phyloP scores from a whole-genome alignment of 2,113 vertebrate species.

The Varanus komodoensis region DNA sequence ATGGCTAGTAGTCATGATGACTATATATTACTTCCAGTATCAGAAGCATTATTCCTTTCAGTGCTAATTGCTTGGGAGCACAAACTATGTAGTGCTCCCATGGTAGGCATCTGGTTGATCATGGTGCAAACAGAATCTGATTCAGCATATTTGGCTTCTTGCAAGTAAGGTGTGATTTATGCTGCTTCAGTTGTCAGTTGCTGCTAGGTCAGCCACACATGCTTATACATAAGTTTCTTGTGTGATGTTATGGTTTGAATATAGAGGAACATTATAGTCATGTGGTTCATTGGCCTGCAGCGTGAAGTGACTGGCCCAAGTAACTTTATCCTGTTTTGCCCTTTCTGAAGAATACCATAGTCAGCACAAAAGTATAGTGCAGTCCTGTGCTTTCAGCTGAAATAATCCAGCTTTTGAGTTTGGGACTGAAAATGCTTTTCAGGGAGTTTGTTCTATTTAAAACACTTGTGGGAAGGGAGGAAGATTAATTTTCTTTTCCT shows the following conservation, averaged over 20 bases:
- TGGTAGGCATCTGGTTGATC: too few relatives aligned
- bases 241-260: neutral
- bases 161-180: neutral
- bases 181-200: too few relatives aligned
- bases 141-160: too few relatives aligned
- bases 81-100: too few relatives aligned
- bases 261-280: neutral
- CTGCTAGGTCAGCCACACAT: neutral
- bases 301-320: neutral
- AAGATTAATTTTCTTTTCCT: neutral
- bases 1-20: too few relatives aligned
- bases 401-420: neutral
- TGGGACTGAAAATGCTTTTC: neutral
- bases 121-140: too few relatives aligned
- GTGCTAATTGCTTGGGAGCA: too few relatives aligned
- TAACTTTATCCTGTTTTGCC: neutral
- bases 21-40: too few relatives aligned
- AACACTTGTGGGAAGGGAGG: neutral
- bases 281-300: neutral
- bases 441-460: neutral
- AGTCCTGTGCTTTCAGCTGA: neutral
- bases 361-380: neutral
- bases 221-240: neutral
- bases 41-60: too few relatives aligned
- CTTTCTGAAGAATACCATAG: neutral